Conservation (phyloP, 1,140 invertebrate genomes). For the Eueides isabella region DNA sequence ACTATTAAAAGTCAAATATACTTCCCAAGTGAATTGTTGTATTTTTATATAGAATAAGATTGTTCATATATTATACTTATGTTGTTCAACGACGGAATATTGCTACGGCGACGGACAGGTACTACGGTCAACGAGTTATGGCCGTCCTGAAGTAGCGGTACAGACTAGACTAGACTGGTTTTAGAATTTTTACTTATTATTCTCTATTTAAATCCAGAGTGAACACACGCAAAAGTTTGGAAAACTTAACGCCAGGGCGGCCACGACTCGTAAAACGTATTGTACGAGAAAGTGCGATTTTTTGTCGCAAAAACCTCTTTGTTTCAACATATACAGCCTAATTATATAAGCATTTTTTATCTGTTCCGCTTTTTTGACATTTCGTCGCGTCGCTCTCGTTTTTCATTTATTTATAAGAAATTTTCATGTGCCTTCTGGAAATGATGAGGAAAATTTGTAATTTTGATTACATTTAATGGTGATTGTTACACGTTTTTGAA, state of each 20-base stretch:
- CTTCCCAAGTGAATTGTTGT: slow-evolving; percentile 65
- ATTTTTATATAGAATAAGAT: slow-evolving; percentile 75
- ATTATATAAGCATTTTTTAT: slow-evolving; percentile 20
- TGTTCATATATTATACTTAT: slow-evolving; percentile 57
- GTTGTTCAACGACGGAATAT: slow-evolving; percentile 16
- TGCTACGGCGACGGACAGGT: slow-evolving; percentile 2
- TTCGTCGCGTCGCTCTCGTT: slow-evolving; percentile 39
- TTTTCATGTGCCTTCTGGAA: slow-evolving; percentile 80
- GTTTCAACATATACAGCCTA: slow-evolving; percentile 22
- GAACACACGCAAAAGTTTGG: no score
- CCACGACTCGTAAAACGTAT: no score
- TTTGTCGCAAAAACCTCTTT: slow-evolving; percentile 27
- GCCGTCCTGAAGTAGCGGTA: no score
- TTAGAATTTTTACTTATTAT: no score
- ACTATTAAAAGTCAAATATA: slow-evolving; percentile 50
- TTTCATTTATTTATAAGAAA: slow-evolving; percentile 72
- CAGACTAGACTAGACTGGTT: no score
- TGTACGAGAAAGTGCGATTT: slow-evolving; percentile 14
- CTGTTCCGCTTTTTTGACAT: slow-evolving; percentile 28
- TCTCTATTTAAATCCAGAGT: no score
- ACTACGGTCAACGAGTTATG: no score
- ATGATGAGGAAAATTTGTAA: slow-evolving; percentile 66
- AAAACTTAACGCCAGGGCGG: no score
- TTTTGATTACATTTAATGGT: slow-evolving; percentile 68
- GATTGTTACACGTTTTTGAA: slow-evolving; percentile 65